Conservation (phyloP, 2,888 invertebrate genomes). For the Eristalinus aeneus region DNA sequence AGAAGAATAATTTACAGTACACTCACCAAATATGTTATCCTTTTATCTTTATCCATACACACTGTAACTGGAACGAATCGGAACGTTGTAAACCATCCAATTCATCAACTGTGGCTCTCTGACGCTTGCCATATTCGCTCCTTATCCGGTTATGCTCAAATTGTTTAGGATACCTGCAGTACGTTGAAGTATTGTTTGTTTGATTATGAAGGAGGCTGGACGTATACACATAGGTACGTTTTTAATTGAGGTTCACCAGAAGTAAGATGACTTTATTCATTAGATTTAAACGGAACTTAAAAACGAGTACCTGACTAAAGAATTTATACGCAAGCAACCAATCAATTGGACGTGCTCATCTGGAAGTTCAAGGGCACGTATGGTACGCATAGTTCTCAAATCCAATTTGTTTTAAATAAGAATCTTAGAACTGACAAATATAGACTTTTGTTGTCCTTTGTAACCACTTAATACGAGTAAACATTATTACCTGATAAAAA, state of each 20-base stretch:
- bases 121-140: not conserved
- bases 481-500: too few relatives aligned
- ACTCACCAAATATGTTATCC: constrained; percentile 3
- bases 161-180: constrained; percentile 30
- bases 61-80: constrained; percentile 41
- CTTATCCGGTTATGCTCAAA: constrained; percentile 10
- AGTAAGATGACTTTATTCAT: constrained; percentile 47
- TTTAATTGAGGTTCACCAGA: constrained; percentile 57
- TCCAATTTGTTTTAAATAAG: not conserved
- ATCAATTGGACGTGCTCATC: not conserved
- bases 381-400: not conserved
- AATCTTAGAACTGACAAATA: too few relatives aligned
- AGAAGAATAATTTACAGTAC: constrained; percentile 29
- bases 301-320: constrained; percentile 25
- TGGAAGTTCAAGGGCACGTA: not conserved
- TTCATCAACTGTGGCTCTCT: constrained; percentile 35
- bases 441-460: too few relatives aligned
- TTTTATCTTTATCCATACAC: not conserved
- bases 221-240: not conserved
- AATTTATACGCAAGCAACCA: constrained; percentile 12
- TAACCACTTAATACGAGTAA: too few relatives aligned
- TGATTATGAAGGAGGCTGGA: constrained; percentile 9
- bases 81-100: constrained; percentile 43
- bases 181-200: constrained; percentile 40
- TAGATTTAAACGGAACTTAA: constrained; percentile 32